phyloP scores from a whole-genome alignment of 2,797 vertebrate species.

The Cossypha dichroa region DNA sequence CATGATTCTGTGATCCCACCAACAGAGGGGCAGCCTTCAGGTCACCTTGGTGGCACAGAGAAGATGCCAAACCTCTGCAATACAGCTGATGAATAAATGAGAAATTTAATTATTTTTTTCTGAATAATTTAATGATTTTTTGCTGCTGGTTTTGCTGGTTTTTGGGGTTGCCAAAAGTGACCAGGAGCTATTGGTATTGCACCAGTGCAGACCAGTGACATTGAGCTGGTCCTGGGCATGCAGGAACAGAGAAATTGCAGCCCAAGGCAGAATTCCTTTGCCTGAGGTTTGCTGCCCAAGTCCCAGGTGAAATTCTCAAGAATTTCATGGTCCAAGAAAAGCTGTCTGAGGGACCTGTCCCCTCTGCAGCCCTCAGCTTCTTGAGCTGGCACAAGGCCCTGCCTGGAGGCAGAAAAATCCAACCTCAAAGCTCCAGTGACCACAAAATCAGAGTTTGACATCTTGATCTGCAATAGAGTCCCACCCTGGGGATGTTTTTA shows the following conservation, averaged over 20 bases:
- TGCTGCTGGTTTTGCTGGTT: neutral
- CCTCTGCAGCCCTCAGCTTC: neutral
- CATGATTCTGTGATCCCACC: neutral
- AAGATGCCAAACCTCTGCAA: neutral
- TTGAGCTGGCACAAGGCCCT: neutral
- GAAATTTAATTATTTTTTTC: neutral
- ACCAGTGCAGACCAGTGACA: neutral
- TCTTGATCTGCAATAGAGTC: neutral
- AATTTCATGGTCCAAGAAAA: accelerated
- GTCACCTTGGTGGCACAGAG: neutral
- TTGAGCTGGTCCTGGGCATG: accelerated
- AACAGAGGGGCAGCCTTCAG: neutral
- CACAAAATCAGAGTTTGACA: neutral
- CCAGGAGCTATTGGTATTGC: neutral
- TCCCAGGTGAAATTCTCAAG: neutral
- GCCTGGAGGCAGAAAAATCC: neutral
- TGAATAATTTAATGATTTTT: neutral
- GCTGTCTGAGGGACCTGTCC: no score
- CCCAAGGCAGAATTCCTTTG: neutral
- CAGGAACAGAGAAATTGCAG: neutral
- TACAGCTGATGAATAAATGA: neutral
- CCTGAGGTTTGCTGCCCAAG: neutral
- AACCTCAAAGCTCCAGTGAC: neutral
- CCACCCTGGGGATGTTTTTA: neutral
- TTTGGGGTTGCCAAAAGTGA: neutral